Evolutionary conservation across 2,888 invertebrate species (phyloP).

Genomic region (Oxystoma pomonae): DNA sequence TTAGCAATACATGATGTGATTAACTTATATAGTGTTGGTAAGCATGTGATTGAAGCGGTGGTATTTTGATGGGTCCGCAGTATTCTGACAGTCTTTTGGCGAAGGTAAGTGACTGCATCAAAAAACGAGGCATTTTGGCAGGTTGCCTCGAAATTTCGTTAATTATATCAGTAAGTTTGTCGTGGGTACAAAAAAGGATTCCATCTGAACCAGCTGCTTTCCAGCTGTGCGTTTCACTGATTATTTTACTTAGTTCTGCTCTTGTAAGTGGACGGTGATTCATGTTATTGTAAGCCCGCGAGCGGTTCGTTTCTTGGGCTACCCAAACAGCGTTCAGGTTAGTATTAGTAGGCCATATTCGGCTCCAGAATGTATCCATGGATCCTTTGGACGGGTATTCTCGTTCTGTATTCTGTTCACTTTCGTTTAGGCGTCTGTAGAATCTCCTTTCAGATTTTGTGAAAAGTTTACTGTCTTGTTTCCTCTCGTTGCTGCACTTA

Average conservation of each 20-base stretch:
- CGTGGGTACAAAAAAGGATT: not conserved
- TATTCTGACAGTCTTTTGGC: not conserved
- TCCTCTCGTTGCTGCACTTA: not conserved
- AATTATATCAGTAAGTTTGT: not conserved
- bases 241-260: not conserved
- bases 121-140: not conserved
- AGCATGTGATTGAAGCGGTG: constrained; percentile 1
- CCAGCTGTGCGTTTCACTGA: not conserved
- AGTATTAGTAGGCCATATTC: too few species aligned
- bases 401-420: not conserved
- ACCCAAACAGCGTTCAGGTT: not conserved
- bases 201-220: not conserved
- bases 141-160: not conserved
- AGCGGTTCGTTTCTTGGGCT: too few species aligned
- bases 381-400: too few species aligned
- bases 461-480: not conserved
- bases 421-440: not conserved
- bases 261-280: not conserved
- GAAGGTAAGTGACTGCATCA: not conserved
- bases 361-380: too few species aligned
- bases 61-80: not conserved
- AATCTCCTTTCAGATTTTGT: not conserved
- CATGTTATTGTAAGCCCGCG: too few species aligned
- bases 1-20: not conserved
- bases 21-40: not conserved